Evolutionary conservation across 2,888 invertebrate genomes (phyloP).

Genomic region (Epinotia brunnichana): DNA sequence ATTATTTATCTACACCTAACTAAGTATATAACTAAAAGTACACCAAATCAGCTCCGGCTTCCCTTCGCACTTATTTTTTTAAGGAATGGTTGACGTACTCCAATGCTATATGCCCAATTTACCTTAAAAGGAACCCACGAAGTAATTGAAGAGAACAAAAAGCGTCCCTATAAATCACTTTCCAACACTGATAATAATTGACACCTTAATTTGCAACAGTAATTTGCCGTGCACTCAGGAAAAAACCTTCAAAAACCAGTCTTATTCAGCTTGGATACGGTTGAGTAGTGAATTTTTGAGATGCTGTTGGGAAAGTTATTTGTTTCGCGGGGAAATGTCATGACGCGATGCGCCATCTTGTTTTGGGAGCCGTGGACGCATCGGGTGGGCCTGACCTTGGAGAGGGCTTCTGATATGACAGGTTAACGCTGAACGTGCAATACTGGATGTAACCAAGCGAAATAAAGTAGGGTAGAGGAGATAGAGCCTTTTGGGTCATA

Average conservation of each 20-base stretch:
- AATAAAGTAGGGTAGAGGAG: no score
- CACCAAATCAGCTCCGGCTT: no score
- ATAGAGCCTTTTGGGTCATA: no score
- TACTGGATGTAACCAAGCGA: conserved; percentile 8
- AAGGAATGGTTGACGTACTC: no score
- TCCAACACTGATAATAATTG: conserved; percentile 28
- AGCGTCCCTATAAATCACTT: conserved; percentile 33
- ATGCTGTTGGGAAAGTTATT: not conserved
- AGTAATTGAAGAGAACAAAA: conserved; percentile 26
- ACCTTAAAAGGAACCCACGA: not conserved
- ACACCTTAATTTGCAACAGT: conserved; percentile 34
- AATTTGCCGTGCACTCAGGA: not conserved
- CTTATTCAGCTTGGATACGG: not conserved
- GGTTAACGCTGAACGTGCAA: not conserved
- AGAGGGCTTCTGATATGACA: conserved; percentile 29
- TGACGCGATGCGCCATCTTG: conserved; percentile 19
- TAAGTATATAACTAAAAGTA: no score
- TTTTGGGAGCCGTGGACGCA: conserved; percentile 21
- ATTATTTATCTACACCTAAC: no score
- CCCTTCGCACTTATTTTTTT: not conserved
- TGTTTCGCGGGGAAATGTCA: conserved; percentile 38
- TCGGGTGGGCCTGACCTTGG: conserved; percentile 36
- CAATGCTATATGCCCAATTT: conserved; percentile 10
- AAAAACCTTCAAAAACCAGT: not conserved
- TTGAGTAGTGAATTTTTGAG: not conserved